Percentiles rank a stretch among this genome's conserved stretches.
These are phyloP conservation scores for Hypotaenidia philippensis DNA, from an alignment of 2,797 vertebrate species.

Conservation along the genomic window DNA sequence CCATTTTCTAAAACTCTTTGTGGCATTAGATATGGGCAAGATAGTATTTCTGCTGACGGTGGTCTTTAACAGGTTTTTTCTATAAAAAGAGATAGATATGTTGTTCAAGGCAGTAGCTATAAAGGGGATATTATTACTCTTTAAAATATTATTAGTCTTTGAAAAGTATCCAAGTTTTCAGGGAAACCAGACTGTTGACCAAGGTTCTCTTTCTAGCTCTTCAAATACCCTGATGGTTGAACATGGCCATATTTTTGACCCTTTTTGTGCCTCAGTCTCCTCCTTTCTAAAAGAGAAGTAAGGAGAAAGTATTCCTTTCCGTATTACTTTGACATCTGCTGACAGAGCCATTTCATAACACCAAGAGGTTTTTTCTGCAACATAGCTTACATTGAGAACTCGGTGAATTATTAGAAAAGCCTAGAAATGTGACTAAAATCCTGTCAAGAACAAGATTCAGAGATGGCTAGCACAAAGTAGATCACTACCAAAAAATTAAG, in stretches of 20 bases:
- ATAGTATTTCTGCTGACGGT: slow-evolving; percentile 31
- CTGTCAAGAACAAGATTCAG: background rate
- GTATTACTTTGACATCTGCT: background rate
- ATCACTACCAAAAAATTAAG: background rate
- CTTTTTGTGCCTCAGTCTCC: background rate
- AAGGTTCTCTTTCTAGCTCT: background rate
- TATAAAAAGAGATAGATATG: background rate
- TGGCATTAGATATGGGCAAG: background rate
- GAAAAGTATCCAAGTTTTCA: background rate
- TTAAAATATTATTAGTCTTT: background rate
- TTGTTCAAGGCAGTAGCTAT: background rate
- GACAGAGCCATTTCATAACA: background rate
- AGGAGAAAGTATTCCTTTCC: background rate
- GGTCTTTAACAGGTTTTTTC: background rate
- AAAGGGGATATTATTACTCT: background rate
- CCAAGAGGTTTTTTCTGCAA: background rate
- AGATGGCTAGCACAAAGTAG: background rate
- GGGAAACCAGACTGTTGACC: background rate
- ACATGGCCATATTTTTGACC: background rate
- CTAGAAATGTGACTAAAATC: background rate
- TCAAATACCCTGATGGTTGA: background rate
- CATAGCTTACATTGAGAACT: background rate
- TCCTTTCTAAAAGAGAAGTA: background rate
- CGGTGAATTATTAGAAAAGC: background rate
- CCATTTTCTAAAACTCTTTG: slow-evolving; percentile 38